Percentiles rank a stretch among this genome's conserved stretches.
Conservation (phyloP, 2,113 vertebrate genomes). For the Marmota flaviventris region DNA sequence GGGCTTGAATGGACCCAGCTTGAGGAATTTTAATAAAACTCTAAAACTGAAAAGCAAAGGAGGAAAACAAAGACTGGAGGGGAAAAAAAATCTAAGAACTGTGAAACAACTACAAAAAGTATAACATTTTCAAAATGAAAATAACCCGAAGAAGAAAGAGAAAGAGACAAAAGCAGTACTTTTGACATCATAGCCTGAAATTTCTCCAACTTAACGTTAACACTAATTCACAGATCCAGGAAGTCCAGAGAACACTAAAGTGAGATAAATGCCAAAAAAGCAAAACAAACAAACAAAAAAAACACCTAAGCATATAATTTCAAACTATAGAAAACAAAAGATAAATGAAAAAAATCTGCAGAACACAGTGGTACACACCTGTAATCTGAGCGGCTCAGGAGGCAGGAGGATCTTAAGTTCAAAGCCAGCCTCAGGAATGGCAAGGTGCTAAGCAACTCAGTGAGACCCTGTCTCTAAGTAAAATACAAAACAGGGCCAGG, state of each 20-base stretch:
- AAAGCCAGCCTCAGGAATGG: too few species aligned
- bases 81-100: background rate
- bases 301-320: background rate
- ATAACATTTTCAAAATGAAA: background rate
- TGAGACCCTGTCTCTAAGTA: too few species aligned
- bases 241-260: background rate
- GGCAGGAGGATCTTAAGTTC: too few species aligned
- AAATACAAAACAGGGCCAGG: too few species aligned
- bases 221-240: background rate
- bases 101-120: background rate
- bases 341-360: background rate
- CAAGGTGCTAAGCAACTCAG: too few species aligned
- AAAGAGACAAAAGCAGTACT: background rate
- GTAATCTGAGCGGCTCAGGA: too few species aligned
- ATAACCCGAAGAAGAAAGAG: background rate
- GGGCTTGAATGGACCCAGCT: background rate
- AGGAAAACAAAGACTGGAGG: background rate
- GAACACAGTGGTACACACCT: too few species aligned
- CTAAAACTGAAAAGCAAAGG: background rate
- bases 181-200: background rate
- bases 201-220: background rate
- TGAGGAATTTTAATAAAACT: background rate
- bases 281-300: background rate
- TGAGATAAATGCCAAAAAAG: background rate
- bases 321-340: background rate